Base-by-base conservation (phyloP, 2,888 invertebrate species). In the Eupithecia insigniata region DNA sequence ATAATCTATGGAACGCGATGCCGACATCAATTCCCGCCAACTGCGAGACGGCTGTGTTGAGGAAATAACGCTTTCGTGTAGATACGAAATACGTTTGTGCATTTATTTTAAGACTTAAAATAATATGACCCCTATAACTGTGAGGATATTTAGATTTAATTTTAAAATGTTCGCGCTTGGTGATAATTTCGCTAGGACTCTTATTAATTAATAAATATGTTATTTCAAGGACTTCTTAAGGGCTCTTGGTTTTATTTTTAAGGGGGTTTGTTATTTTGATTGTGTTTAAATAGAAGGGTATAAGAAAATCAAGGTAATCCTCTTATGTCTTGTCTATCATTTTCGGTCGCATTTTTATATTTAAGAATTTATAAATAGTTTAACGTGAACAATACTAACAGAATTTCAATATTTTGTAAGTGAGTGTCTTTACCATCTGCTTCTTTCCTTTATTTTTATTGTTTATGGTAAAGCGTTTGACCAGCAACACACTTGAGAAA, bases 1-100 rank as follows among this genome's bases (percentile, higher is more conserved):
- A 79, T 82, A 83, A 83, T 86, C 84, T 85, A 84, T 75, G 73
- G 75, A 85, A 84, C 85, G 86, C 84, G 83, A 85, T 81, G 75
- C 80, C 80, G 67, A 76, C 86, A 85, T 85, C 85, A 85, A 83
- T 85, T 81, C 76, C 77, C 72, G 76, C 78, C 77, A 70, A 76
- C 74, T 62, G 73, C 68, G 69, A 70, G 70, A 66, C 72, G 34
- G 65, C 71, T 58, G 61, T 67, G 65, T 30, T 16, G 36, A 16
- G 22, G 10, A n/a, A 26, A 22, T 36, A 64, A 34, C 22, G 22
- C 14, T 6, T 22, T 4, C 30, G 64, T 18, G 34, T 36, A 64
- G 64, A 64, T 36, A 22, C 64, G 64, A 64, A 64, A 64, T 2
- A 39, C 26, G 36, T 60, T 30, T 30, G 30, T 22, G 60, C 30